Conservation (phyloP, 2,113 vertebrate genomes). For the Lontra canadensis region DNA sequence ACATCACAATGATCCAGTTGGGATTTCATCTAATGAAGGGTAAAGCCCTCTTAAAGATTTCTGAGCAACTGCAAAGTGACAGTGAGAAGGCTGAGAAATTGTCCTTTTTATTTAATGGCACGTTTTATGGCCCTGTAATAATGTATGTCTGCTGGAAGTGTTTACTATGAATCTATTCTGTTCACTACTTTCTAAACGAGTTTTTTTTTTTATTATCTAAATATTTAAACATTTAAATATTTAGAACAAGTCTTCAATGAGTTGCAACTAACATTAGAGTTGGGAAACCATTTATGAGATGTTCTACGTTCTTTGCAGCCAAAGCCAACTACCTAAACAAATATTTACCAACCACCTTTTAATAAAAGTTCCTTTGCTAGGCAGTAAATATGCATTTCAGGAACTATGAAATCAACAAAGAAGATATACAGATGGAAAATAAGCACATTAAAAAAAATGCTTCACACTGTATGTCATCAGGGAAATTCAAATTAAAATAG, state of each 20-base stretch:
- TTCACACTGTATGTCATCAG: neutral
- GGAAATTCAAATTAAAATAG: neutral
- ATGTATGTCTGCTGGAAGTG: neutral
- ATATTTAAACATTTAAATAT: slow-evolving; percentile 12
- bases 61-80: neutral
- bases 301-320: neutral
- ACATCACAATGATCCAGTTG: neutral
- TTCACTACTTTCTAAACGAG: neutral
- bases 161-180: neutral
- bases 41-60: slow-evolving; percentile 41
- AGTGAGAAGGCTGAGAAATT: neutral
- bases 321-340: neutral
- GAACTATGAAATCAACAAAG: neutral
- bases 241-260: neutral
- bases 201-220: neutral
- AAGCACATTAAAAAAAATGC: neutral
- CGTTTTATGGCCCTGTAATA: neutral
- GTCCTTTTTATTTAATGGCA: neutral
- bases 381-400: neutral
- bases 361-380: neutral
- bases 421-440: neutral
- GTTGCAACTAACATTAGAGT: neutral
- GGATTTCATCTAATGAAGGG: slow-evolving; percentile 43
- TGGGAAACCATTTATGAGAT: neutral
- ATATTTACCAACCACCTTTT: neutral